Evolutionary conservation across 2,888 invertebrate genomes (phyloP), one percentile per base, ranked within the genome.

Genomic region (Cepaea hortensis): DNA sequence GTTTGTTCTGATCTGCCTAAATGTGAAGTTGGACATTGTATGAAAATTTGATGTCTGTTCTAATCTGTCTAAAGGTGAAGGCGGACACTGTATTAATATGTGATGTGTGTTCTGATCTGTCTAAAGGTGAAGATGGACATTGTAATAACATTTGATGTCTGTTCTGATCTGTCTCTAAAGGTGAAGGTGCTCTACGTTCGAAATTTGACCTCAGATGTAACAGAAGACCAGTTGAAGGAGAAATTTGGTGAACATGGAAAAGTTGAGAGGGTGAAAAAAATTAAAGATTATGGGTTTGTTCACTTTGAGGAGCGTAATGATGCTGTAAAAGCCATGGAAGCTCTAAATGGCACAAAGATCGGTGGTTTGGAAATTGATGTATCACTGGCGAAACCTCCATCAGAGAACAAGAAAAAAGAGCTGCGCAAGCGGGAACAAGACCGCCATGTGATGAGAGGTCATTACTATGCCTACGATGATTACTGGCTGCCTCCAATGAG

Each of bases 221-320:
- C 98, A 82, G 99, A 99, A 95, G 99, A 99, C 91, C 97, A 97
- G 95, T 95, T 99, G 89, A 99, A 98, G 95, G 98, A 98, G 94
- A 96, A 97, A 92, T 99, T 99, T 95, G 98, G 98, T 95, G 96
- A 96, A 92, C 98, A 96, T 95, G 99, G 99, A 87, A 98, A 97
- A 95, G 97, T 99, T 89, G 99, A 99, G 95, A 96, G 99, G 92
- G 99, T 99, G 90, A 99, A 99, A 96, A 99, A 99, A 95, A 98
- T 99, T 93, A 99, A 99, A 96, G 99, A 99, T 95, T 99, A 99
- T 95, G 99, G 99, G 89, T 99, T 99, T 95, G 97, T 99, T 93
- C 99, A 99, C 95, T 99, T 98, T 95, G 98, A 98, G 95, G 99
- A 99, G 95, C 96, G 99, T 95, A 98, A 99, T 94, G 96, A 97